Base-by-base conservation (phyloP, 2,888 invertebrate genomes). In the Graphium colonna region DNA sequence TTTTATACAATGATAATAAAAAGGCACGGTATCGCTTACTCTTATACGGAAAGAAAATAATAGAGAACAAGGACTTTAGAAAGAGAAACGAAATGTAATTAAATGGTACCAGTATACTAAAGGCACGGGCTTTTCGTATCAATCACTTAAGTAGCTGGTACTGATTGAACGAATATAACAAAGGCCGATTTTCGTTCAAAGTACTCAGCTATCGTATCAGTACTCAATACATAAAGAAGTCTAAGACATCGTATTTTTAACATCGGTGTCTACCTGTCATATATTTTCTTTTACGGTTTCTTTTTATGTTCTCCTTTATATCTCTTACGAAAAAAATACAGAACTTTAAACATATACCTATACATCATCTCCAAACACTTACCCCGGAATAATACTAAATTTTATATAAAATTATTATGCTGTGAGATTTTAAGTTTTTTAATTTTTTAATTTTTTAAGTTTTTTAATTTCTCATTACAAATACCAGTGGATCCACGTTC, bases 111-210 rank as follows among this genome's bases (percentile, higher is more conserved):
- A 82, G 69, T 68, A 60, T 60, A 61, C 67, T 57, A 60, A 60
- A 69, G 83, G 87, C 68, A 81, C 87, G 75, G 70, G 68, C 71
- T 79, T 77, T 73, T 73, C 78, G 83, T 84, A 86, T 85, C 84
- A 87, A 88, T 88, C 87, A 86, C 80, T 81, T 74, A 78, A 78
- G 77, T 79, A 75, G 79, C 76, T 85, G 87, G 86, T 71, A 88
- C 88, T 84, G 78, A 87, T 88, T 85, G 88, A 83, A 88, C 87
- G 75, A 57, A 62, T 57, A 62, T 58, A 56, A 78, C 75, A 77
- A 81, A 67, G 65, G 58, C 58, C 61, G 45, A 54, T 50, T 54
- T 53, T 49, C 45, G 16, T 40, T 50, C 45, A 50, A 54, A 51
- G 39, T 26, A 36, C 36, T 7, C 36, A 40, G 52, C 45, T 28